A percentile compares a stretch with the other conserved stretches of the same genome.
These are phyloP conservation scores for Polia nebulosa DNA, from an alignment of 2,888 invertebrate genomes.

Conservation along the genomic window DNA sequence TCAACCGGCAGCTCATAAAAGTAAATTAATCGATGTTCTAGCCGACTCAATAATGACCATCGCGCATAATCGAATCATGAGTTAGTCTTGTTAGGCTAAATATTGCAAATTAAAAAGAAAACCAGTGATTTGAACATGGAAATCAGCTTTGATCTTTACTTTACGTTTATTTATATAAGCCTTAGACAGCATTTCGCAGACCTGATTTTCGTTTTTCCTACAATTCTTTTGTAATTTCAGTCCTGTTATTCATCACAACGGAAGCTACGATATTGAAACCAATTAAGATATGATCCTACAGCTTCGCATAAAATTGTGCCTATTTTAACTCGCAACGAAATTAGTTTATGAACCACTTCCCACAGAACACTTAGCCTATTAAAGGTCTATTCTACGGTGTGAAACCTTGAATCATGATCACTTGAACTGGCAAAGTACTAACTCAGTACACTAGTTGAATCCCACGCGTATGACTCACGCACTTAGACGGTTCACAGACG, in stretches of 20 bases:
- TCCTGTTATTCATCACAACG: slow-evolving; percentile 26
- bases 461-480: slow-evolving; percentile 85
- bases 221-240: not conserved
- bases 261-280: slow-evolving; percentile 17
- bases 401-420: slow-evolving; percentile 70
- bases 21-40: slow-evolving; percentile 72
- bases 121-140: slow-evolving; percentile 46
- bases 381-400: slow-evolving; percentile 43
- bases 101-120: slow-evolving; percentile 48
- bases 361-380: slow-evolving; percentile 53
- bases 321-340: slow-evolving; percentile 35
- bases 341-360: slow-evolving; percentile 57
- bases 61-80: slow-evolving; percentile 20
- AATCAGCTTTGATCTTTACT: slow-evolving; percentile 53
- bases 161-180: slow-evolving; percentile 19
- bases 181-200: not conserved
- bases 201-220: slow-evolving; percentile 8
- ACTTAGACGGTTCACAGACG: slow-evolving; percentile 83
- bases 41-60: slow-evolving; percentile 44
- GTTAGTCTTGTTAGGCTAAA: slow-evolving; percentile 18
- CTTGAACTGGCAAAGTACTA: slow-evolving; percentile 58
- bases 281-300: slow-evolving; percentile 23
- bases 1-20: slow-evolving; percentile 74
- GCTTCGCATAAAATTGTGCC: slow-evolving; percentile 24
- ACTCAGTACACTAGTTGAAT: slow-evolving; percentile 68